phyloP scores from a whole-genome alignment of 2,113 vertebrate genomes.

The Xiphophorus hellerii region DNA sequence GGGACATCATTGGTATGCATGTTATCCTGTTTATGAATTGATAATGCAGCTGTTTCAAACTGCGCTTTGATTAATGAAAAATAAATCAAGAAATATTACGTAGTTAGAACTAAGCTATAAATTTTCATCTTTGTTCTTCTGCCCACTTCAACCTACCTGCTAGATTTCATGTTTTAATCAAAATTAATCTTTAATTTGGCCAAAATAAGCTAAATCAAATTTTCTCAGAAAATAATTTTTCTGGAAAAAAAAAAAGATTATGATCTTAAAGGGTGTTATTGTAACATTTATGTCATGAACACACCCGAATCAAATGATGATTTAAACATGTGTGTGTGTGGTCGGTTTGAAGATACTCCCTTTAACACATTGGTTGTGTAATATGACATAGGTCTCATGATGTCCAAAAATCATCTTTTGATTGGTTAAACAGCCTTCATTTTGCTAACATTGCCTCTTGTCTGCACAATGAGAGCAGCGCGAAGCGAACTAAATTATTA shows the following conservation, averaged over 20 bases:
- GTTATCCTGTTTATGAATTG: neutral
- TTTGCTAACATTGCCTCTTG: neutral
- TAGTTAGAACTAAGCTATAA: too few species aligned
- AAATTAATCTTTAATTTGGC: neutral
- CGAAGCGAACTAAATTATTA: neutral
- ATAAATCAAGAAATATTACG: neutral
- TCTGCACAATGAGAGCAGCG: neutral
- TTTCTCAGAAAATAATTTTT: too few species aligned
- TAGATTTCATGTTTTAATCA: neutral
- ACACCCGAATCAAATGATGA: too few species aligned
- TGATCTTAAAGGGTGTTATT: too few species aligned
- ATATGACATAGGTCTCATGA: neutral
- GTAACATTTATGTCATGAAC: too few species aligned
- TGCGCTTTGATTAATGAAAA: neutral
- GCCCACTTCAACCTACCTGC: neutral
- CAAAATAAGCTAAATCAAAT: neutral
- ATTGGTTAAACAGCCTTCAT: neutral
- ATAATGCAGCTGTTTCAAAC: neutral
- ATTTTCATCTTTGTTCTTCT: neutral
- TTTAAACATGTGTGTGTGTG: too few species aligned
- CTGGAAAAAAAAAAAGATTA: too few species aligned
- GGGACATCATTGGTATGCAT: too few species aligned
- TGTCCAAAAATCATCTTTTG: neutral
- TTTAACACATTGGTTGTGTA: too few species aligned
- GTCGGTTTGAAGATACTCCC: too few species aligned